Base-by-base conservation (phyloP, 2,888 invertebrate species). In the Nebria brevicollis region DNA sequence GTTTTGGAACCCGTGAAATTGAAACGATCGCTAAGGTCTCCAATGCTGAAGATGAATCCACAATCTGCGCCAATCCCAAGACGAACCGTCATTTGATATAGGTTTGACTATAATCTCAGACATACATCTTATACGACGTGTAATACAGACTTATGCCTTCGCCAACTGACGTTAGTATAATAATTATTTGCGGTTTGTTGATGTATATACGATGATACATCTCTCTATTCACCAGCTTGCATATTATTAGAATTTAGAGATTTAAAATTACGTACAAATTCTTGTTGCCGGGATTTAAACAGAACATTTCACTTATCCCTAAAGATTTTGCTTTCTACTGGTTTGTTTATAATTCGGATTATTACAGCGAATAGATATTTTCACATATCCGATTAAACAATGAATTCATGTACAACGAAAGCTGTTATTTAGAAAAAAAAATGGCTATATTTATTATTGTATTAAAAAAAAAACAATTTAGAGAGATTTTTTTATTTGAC, bases 31-130 rank as follows among this genome's bases (percentile, higher is more conserved):
- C 54, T 54, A 54, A 54, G 54, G 7, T 54, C 54, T 54, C 7
- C 54, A 8, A 2, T 54, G 54, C 54, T 11, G 54, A 1, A 66
- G 66, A 66, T 25, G 25, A 25, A 66, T 66, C 13, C 66, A 25
- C 66, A 66, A 66, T 66, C 66, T 66, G 66, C 5, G 15, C 25
- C 66, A 15, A 25, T 70, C 26, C 26, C 34, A 34, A 11, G 26
- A 26, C 54, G 54, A 70, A 70, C 70, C 70, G 70, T 70, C 70
- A 70, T 70, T 70, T 70, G 25, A 54, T 54, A 54, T 70, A 70
- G 70, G 70, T 25, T 70, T 70, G 11, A 15, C 70, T 10, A 70
- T 70, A 70, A 70, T 34, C 70, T 70, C 13, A 34, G 20, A 25
- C 26, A 70, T 70, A 70, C 25, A 34, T 70, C 70, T 70, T 54